A percentile compares a stretch with the other conserved stretches of the same genome.
phyloP scores from a whole-genome alignment of 53 echinoderm and acorn worm species.

The Crossaster papposus region DNA sequence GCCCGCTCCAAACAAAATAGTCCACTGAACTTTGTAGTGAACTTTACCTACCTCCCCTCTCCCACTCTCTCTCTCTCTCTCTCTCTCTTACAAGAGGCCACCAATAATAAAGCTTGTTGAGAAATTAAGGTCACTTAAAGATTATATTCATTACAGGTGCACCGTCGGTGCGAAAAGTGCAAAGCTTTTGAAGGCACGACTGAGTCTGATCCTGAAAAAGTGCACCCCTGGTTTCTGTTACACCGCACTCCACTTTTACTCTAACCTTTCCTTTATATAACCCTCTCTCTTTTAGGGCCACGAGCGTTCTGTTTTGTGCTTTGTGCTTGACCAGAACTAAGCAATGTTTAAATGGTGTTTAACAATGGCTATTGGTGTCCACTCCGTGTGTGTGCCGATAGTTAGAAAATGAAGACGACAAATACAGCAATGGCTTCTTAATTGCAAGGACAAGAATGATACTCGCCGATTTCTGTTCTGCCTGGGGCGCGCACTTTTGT shows the following conservation, averaged over 20 bases:
- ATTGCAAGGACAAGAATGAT: constrained; percentile 14
- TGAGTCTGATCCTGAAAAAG: constrained; percentile 2
- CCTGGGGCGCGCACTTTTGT: neutral
- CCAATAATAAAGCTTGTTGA: constrained; percentile 53
- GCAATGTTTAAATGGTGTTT: constrained; percentile 32
- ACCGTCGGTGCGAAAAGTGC: constrained; percentile 48
- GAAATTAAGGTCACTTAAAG: constrained; percentile 44
- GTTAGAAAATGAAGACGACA: constrained; percentile 30
- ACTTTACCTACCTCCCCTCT: no score
- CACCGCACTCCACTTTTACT: neutral
- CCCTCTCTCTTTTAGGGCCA: constrained; percentile 3
- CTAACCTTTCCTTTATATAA: neutral
- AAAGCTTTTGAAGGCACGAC: constrained; percentile 36
- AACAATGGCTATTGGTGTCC: constrained; percentile 46
- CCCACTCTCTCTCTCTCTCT: no score
- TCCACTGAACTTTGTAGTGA: constrained; percentile 54
- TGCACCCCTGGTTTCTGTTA: constrained; percentile 33
- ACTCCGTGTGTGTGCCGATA: constrained; percentile 21
- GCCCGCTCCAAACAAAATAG: constrained; percentile 18
- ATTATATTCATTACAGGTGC: constrained; percentile 57
- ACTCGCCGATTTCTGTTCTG: neutral
- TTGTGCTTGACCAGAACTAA: constrained; percentile 6
- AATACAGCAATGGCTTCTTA: constrained; percentile 18
- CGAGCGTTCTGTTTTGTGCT: constrained; percentile 15
- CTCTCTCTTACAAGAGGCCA: constrained; percentile 37